Conservation (phyloP, 1,140 invertebrate species). For the Panagrolaimus sp. region DNA sequence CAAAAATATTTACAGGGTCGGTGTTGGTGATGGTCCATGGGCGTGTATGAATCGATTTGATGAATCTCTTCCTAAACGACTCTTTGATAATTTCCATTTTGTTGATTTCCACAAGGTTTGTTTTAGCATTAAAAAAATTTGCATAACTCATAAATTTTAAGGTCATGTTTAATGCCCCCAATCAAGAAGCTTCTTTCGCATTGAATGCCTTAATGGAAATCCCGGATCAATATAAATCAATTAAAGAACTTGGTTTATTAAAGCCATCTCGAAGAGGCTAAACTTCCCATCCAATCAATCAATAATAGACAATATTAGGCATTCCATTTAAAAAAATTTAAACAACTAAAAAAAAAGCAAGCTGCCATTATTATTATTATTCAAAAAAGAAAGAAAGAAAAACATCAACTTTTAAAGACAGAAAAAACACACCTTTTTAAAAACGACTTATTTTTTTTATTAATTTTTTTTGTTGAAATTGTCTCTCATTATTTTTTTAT, state of each 20-base stretch:
- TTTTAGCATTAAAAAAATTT: background rate
- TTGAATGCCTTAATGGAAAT: conserved; percentile 65
- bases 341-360: too few relatives aligned
- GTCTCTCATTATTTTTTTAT: too few relatives aligned
- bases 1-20: conserved; percentile 59
- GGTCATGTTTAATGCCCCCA: conserved; percentile 61
- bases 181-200: conserved; percentile 62
- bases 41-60: conserved; percentile 64
- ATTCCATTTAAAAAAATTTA: too few relatives aligned
- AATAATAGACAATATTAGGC: background rate
- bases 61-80: conserved; percentile 62
- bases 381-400: too few relatives aligned
- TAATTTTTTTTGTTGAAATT: too few relatives aligned
- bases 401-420: too few relatives aligned
- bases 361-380: too few relatives aligned
- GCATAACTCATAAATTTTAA: conserved; percentile 27
- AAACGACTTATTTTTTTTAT: too few relatives aligned
- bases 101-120: conserved; percentile 63
- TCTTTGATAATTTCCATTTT: conserved; percentile 66
- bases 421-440: too few relatives aligned
- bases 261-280: conserved; percentile 15
- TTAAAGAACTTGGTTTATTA: conserved; percentile 60
- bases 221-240: conserved; percentile 64
- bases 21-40: conserved; percentile 66
- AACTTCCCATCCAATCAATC: background rate